A percentile compares a stretch with the other conserved stretches of the same genome.
phyloP scores from a whole-genome alignment of 1,140 invertebrate genomes.

The Campoletis sonorensis region DNA sequence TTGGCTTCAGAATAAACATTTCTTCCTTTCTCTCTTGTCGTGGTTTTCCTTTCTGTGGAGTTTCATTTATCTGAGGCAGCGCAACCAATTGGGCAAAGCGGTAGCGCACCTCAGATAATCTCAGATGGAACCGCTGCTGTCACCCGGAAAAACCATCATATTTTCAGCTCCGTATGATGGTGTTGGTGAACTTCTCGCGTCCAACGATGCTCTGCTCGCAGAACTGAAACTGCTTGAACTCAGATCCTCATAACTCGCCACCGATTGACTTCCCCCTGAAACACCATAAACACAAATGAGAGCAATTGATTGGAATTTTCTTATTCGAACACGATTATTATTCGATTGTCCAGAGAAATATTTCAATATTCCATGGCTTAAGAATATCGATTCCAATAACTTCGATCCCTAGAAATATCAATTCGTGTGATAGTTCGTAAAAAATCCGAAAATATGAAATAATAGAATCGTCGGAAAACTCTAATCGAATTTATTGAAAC shows the following conservation, averaged over 20 bases:
- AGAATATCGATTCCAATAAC: too few relatives aligned
- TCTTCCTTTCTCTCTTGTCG: background rate
- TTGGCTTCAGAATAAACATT: background rate
- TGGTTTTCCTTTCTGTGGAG: background rate
- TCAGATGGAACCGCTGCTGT: slow-evolving; percentile 83
- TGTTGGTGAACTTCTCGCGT: slow-evolving; percentile 84
- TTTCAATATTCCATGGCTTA: too few relatives aligned
- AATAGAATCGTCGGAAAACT: too few relatives aligned
- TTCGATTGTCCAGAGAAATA: too few relatives aligned
- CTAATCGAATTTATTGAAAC: too few relatives aligned
- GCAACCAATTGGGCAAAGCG: slow-evolving; percentile 67
- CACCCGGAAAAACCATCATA: slow-evolving; percentile 85
- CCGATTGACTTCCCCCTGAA: slow-evolving; percentile 78
- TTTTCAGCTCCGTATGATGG: slow-evolving; percentile 83
- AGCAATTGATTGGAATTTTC: too few relatives aligned
- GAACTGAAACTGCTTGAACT: slow-evolving; percentile 90
- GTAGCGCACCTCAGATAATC: slow-evolving; percentile 69
- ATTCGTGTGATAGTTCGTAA: too few relatives aligned
- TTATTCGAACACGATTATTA: too few relatives aligned
- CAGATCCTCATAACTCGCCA: slow-evolving; percentile 83
- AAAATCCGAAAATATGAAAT: too few relatives aligned
- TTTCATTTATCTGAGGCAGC: slow-evolving; percentile 67
- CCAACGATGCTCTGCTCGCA: slow-evolving; percentile 86
- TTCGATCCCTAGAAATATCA: too few relatives aligned
- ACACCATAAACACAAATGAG: slow-evolving; percentile 43